Evolutionary conservation across 23 tunicate genomes (phyloP), one percentile per base, ranked within the genome.

Genomic region (Botrylloides violaceus): DNA sequence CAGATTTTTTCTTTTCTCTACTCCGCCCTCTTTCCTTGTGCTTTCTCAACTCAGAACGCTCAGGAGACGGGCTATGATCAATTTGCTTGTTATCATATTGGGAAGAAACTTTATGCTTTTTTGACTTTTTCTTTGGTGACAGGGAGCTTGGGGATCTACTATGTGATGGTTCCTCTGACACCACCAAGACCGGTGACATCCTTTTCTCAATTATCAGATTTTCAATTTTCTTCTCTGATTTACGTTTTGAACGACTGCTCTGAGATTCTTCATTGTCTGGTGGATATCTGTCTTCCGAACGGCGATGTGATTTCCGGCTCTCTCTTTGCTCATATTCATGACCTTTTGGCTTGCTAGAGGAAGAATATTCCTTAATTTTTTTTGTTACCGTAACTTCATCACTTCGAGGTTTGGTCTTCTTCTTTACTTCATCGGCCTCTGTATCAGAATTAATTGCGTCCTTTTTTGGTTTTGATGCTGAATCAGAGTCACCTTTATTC

Each of bases 61-160:
- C 70, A 29, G 70, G 70, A 31, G 70, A 63, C 20, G 29, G 35
- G 9, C 70, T 63, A 25, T 63, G 70, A 4, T 63, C 35, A 3
- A 22, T 33, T 9, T 63, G 35, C 4, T 7, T 9, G 20, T 23
- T 31, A 25, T 28, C 9, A 25, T 63, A 33, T 29, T 29, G 36
- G 7, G 70, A 63, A 4, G 70, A 63, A 31, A 19, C 34, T 31
- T 63, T 63, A 19, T 33, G 34, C 9, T 63, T 63, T 63, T 63
- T 63, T 63, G 70, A 63, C 9, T 63, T 63, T 33, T 63, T 63
- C 70, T 33, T 63, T 23, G 70, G 70, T 31, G 70, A 63, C 18
- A 63, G 4, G 18, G 70, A 63, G 33, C 9, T 34, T 3, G 3
- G 6, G 12, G 70, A 29, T 4, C 36, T 34, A 29, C 70, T 29